A percentile compares a stretch with the other conserved stretches of the same genome.
phyloP scores from a whole-genome alignment of 2,797 vertebrate species.

The Odontamblyopus rebecca region DNA sequence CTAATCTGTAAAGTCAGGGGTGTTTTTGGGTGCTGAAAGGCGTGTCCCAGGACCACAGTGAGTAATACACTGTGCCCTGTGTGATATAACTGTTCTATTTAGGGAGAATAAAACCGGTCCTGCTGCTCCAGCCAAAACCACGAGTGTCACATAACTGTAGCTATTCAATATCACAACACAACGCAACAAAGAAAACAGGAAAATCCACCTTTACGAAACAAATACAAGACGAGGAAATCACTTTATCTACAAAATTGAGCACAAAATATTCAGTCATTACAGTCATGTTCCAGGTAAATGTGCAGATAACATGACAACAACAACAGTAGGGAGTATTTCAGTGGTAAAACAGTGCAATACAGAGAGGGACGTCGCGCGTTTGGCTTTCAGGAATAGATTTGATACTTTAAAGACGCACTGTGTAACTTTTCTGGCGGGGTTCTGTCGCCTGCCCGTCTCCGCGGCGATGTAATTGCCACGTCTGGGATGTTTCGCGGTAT shows the following conservation, averaged over 20 bases:
- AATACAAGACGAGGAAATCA: conserved; percentile 25
- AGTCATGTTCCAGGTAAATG: background rate
- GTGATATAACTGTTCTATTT: conserved; percentile 30
- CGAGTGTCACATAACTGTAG: conserved; percentile 11
- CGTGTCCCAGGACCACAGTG: background rate
- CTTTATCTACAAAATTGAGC: conserved; percentile 47
- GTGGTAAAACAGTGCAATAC: background rate
- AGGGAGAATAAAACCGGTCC: conserved; percentile 37
- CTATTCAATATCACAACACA: background rate
- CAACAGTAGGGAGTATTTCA: no score
- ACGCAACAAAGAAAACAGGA: background rate
- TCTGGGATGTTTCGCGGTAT: no score
- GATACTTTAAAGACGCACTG: no score
- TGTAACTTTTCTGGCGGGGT: no score
- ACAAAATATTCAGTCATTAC: background rate
- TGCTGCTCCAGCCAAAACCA: conserved; percentile 10
- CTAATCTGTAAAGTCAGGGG: no score
- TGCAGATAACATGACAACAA: background rate
- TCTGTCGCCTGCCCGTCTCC: no score
- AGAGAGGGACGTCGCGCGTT: background rate
- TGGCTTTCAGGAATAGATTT: no score
- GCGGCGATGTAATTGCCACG: no score
- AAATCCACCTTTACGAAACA: conserved; percentile 27
- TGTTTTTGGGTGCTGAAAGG: background rate
- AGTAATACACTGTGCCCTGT: background rate